These are phyloP conservation scores for Epinotia nisella DNA, from an alignment of 2,888 invertebrate species.

Conservation along the genomic window DNA sequence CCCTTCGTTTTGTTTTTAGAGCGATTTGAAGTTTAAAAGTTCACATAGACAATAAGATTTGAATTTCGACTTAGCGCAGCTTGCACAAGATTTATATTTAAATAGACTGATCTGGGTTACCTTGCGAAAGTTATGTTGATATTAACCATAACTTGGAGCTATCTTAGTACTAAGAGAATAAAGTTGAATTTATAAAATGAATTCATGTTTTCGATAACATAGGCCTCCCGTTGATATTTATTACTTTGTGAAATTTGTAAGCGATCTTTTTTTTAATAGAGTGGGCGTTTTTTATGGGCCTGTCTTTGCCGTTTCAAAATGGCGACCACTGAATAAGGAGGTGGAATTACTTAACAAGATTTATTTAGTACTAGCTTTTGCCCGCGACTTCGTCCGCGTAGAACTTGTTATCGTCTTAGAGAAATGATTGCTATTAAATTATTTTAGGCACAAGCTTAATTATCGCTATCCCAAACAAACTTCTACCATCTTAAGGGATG, in stretches of 20 bases:
- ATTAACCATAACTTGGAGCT: slow-evolving; percentile 10
- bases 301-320: slow-evolving; percentile 16
- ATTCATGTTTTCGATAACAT: slow-evolving; percentile 17
- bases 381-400: too few species aligned
- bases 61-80: background rate
- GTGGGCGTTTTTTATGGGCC: slow-evolving; percentile 28
- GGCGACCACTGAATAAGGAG: slow-evolving; percentile 16
- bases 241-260: slow-evolving; percentile 37
- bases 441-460: too few species aligned
- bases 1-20: slow-evolving; percentile 27
- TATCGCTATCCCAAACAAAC: too few species aligned
- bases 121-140: background rate
- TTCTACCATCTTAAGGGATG: too few species aligned
- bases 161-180: slow-evolving; percentile 6
- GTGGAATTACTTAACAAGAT: slow-evolving; percentile 11
- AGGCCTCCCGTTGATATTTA: slow-evolving; percentile 42
- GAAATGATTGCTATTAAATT: too few species aligned
- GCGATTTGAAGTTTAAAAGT: slow-evolving; percentile 10
- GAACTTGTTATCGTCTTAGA: too few species aligned
- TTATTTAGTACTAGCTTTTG: background rate
- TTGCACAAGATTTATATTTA: slow-evolving; percentile 2
- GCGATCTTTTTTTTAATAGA: slow-evolving; percentile 24
- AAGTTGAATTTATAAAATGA: slow-evolving; percentile 2
- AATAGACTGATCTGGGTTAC: background rate
- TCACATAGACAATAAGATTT: background rate